Evolutionary conservation across 2,888 invertebrate species (phyloP), one percentile per base, ranked within the genome.

Genomic region (Carabus problematicus): DNA sequence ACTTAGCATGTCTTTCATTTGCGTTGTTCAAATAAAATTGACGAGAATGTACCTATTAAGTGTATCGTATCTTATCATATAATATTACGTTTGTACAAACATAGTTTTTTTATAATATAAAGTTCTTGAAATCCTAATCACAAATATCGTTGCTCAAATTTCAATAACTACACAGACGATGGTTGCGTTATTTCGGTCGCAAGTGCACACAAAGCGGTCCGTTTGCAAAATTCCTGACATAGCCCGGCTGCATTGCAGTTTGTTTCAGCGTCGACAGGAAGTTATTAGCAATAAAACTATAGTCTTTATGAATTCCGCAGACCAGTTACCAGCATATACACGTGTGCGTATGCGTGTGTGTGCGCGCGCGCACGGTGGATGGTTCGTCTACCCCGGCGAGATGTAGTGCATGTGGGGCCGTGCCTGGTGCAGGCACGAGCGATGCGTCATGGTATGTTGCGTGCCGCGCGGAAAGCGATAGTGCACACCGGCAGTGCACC

Each of bases 321-420:
- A 29, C 29, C 29, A 29, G 29, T 29, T 29, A 29, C 29, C 6
- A 29, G 16, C 16, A 18, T 52, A 14, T 14, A 52, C 52, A 18
- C 1, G 11, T 18, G 52, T 52, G 16, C 7, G 47, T 52, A 7
- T 52, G 19, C 9, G 3, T 16, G 45, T 45, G 16, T 12, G 8
- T 18, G 14, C n/a, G n/a, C n/a, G n/a, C n/a, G n/a, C n/a, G n/a
- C n/a, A n/a, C n/a, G 52, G 6, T 52, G 52, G 52, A 11, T 14
- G 52, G 52, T 52, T 52, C 19, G 19, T 52, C 16, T 52, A 52
- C 52, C 14, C 52, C 14, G 52, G 52, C 12, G 52, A 52, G 14
- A 52, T 29, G 29, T 29, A 29, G 29, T 29, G 29, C 29, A 29
- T 29, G 29, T 29, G 29, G 29, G 29, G 29, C 29, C 29, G 29